phyloP scores from a whole-genome alignment of 2,888 invertebrate genomes.

The Lasius platythorax region DNA sequence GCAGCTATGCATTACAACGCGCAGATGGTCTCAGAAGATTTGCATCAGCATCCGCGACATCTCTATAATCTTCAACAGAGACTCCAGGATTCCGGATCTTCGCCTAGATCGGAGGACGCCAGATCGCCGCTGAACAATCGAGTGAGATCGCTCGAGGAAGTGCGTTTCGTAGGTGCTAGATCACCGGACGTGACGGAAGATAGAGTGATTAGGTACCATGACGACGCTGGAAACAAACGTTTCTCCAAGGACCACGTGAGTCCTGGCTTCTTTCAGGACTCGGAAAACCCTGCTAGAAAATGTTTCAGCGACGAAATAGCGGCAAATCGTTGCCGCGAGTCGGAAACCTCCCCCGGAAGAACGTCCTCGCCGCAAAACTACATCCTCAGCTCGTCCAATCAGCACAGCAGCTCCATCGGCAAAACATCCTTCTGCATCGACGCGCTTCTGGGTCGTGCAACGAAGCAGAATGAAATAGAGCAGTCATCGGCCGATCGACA shows the following conservation, averaged over 20 bases:
- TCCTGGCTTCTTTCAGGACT: slow-evolving; percentile 59
- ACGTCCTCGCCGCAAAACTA: slow-evolving; percentile 70
- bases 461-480: slow-evolving; percentile 66
- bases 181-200: slow-evolving; percentile 70
- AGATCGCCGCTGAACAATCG: slow-evolving; percentile 66
- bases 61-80: slow-evolving; percentile 75
- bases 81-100: slow-evolving; percentile 73
- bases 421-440: slow-evolving; percentile 97
- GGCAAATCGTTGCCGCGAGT: slow-evolving; percentile 64
- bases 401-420: slow-evolving; percentile 69
- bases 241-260: slow-evolving; percentile 60
- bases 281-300: slow-evolving; percentile 58
- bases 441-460: slow-evolving; percentile 91
- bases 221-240: slow-evolving; percentile 66
- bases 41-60: slow-evolving; percentile 77
- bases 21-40: slow-evolving; percentile 79
- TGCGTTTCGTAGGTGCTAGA: slow-evolving; percentile 64
- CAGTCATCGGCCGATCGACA: slow-evolving; percentile 57
- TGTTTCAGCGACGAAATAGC: slow-evolving; percentile 70
- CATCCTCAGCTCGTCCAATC: slow-evolving; percentile 62
- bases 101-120: slow-evolving; percentile 75
- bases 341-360: slow-evolving; percentile 68
- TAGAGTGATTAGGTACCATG: slow-evolving; percentile 66
- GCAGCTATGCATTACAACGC: slow-evolving; percentile 83
- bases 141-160: slow-evolving; percentile 63